Conservation (phyloP, 2,797 vertebrate species). For the Fistularia tabacaria region DNA sequence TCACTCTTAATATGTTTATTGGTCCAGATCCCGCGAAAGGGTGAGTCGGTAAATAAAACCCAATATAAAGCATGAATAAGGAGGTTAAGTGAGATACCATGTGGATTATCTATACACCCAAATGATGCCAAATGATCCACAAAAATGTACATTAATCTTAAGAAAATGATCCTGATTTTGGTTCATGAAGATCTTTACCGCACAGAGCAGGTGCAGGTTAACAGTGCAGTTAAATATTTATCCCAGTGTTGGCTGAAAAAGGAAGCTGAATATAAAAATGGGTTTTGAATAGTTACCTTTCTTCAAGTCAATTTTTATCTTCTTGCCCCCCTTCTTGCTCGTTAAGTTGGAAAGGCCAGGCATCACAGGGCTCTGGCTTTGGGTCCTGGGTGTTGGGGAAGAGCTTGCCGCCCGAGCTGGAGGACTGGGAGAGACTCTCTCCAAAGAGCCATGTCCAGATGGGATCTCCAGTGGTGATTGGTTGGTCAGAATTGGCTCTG, state of each 20-base stretch:
- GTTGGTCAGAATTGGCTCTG: conserved; percentile 3
- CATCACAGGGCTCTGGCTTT: conserved; percentile 58
- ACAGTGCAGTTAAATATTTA: too few relatives aligned
- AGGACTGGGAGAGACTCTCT: conserved; percentile 42
- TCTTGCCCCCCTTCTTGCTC: conserved; percentile 82
- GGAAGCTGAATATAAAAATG: not conserved
- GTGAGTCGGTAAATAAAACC: too few relatives aligned
- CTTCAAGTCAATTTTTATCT: conserved; percentile 86
- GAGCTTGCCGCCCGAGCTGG: not conserved
- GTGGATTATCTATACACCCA: too few relatives aligned
- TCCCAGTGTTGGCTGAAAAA: not conserved
- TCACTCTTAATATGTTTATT: too few relatives aligned
- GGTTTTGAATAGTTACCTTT: conserved; percentile 79
- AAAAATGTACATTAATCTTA: too few relatives aligned
- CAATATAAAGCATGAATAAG: too few relatives aligned
- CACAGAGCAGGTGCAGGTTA: too few relatives aligned
- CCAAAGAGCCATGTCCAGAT: conserved; percentile 8
- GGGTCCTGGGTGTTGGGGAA: conserved; percentile 33
- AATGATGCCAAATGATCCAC: too few relatives aligned
- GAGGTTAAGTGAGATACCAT: too few relatives aligned
- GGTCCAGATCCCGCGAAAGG: too few relatives aligned
- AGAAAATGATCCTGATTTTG: too few relatives aligned
- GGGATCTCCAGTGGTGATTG: conserved; percentile 19
- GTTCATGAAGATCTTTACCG: too few relatives aligned
- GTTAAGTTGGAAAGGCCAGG: conserved; percentile 71